phyloP scores from a whole-genome alignment of 2,797 vertebrate species.

The Anabacerthia variegaticeps region DNA sequence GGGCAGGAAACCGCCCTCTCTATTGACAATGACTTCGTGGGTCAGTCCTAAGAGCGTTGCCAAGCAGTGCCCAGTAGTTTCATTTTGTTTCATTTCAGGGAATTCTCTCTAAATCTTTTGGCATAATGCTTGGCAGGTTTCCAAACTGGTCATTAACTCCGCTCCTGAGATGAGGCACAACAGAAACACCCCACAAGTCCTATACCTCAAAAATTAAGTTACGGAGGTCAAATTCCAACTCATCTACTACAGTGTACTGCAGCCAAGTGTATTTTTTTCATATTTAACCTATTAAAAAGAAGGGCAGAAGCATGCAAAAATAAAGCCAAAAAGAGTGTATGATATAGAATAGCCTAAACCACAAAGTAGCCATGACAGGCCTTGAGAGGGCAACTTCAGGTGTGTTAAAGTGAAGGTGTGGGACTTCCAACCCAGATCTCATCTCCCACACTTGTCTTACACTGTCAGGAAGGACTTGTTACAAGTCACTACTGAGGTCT shows the following conservation, averaged over 20 bases:
- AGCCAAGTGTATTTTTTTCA: background rate
- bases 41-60: background rate
- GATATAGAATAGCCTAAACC: background rate
- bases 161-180: background rate
- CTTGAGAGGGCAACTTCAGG: background rate
- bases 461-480: background rate
- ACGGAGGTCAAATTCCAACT: background rate
- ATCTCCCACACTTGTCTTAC: background rate
- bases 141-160: background rate
- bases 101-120: background rate
- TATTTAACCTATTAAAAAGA: background rate
- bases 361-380: background rate
- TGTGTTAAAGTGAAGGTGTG: background rate
- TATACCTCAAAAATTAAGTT: background rate
- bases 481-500: background rate
- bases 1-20: background rate
- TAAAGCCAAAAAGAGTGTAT: fast-evolving
- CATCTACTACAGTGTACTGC: too few relatives aligned
- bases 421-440: background rate
- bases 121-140: background rate
- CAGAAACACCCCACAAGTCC: background rate
- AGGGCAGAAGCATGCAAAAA: background rate
- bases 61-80: background rate
- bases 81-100: background rate
- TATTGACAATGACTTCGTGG: background rate